Base-by-base conservation (phyloP, 2,888 invertebrate species). In the Noctuana brunneofusca region DNA sequence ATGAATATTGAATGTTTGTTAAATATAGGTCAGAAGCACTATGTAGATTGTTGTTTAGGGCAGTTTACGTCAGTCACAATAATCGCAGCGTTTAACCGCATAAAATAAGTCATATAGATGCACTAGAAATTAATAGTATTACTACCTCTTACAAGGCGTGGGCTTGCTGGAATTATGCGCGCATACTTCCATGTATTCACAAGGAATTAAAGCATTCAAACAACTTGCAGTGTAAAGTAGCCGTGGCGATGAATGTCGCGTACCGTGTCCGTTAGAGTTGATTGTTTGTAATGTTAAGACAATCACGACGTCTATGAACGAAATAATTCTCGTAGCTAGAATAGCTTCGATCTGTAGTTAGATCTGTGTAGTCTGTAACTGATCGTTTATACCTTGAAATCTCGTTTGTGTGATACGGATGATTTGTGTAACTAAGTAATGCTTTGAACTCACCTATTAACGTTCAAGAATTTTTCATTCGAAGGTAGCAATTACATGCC, bases 331-430 rank as follows among this genome's bases (percentile, higher is more conserved):
- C 68, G 71, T 78, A 74, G 53, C 65, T 80, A 71, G 66, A 64
- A 64, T 71, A 79, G 71, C 65, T 69, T 70, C 68, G 69, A 76
- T 73, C 72, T 66, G 74, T 76, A 78, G 76, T 58, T 67, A 73
- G 75, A 70, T 76, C 71, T 68, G 72, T 67, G 72, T 80, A 79
- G 79, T 64, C 38, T 35, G 58, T 60, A 65, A 63, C 57, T 59
- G 63, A 32, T 53, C 53, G 59, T 60, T 41, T 65, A 55, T 68
- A 66, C 64, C 65, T 49, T 16, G 43, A 64, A 64, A 68, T 64
- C 58, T 66, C 64, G 63, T 50, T 62, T 67, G 67, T 63, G 63
- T 54, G 56, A 64, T 53, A 24, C 50, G 59, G 1, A n/a, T 30
- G 30, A 57, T 14, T 22, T 46, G 50, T 46, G 43, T 16, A 43